A percentile compares a stretch with the other conserved stretches of the same genome.
Evolutionary conservation across 1,140 invertebrate species (phyloP).

Genomic region (Bursaphelenchus mucronatus): DNA sequence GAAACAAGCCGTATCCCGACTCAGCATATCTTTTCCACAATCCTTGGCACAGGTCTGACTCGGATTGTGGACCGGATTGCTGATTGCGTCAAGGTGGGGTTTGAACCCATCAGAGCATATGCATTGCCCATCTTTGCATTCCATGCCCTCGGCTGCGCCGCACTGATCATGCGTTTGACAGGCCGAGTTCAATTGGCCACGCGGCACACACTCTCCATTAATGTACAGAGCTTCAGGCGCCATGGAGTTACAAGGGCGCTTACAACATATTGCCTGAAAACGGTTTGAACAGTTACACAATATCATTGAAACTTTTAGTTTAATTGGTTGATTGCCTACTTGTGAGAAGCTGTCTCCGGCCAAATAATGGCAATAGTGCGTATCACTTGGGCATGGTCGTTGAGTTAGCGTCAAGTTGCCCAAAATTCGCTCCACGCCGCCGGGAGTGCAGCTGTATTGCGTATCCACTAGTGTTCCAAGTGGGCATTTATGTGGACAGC

Average conservation of each 20-base stretch:
- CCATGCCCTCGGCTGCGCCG: slow-evolving; percentile 58
- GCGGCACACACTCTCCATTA: slow-evolving; percentile 56
- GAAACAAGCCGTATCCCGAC: slow-evolving; percentile 57
- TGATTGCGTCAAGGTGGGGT: slow-evolving; percentile 49
- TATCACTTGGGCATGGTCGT: slow-evolving; percentile 51
- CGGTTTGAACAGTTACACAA: no score
- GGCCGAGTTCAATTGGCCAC: slow-evolving; percentile 54
- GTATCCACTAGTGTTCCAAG: slow-evolving; percentile 41
- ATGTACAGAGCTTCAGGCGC: slow-evolving; percentile 60
- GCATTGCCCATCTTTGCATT: slow-evolving; percentile 54
- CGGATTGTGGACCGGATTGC: slow-evolving; percentile 56
- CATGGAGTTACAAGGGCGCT: slow-evolving; percentile 58
- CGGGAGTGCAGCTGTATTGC: slow-evolving; percentile 37
- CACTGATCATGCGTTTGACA: slow-evolving; percentile 57
- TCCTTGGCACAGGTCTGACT: slow-evolving; percentile 52
- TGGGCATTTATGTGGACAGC: slow-evolving; percentile 56
- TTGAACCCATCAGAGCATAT: slow-evolving; percentile 49
- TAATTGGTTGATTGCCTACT: slow-evolving; percentile 22
- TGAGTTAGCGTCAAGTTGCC: slow-evolving; percentile 8
- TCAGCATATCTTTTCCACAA: slow-evolving; percentile 51
- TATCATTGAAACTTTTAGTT: background rate
- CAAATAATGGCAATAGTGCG: slow-evolving; percentile 57
- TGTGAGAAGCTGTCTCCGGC: slow-evolving; percentile 48
- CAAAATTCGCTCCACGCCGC: slow-evolving; percentile 6
- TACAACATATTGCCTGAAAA: slow-evolving; percentile 56